Evolutionary conservation across 2,113 vertebrate species (phyloP).

Genomic region (Tenrec ecaudatus): DNA sequence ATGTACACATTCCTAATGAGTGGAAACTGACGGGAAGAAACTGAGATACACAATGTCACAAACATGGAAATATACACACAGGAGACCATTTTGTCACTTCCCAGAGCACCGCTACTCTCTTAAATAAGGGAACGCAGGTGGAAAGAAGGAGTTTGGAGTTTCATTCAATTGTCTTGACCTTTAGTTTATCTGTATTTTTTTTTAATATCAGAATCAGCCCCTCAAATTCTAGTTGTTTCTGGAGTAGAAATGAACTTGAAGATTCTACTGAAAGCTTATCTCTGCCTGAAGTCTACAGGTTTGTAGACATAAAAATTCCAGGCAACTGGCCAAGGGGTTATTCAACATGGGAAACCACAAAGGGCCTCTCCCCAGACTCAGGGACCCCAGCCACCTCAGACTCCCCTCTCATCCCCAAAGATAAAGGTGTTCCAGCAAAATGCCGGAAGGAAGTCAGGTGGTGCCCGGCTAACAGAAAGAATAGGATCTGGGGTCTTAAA

Average conservation of each 20-base stretch:
- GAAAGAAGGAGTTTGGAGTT: not conserved
- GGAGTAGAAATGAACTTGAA: not conserved
- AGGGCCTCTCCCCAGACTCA: not conserved
- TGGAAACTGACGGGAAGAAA: not conserved
- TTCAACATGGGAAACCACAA: not conserved
- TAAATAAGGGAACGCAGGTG: not conserved
- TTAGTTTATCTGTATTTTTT: not conserved
- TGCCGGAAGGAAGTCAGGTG: no score
- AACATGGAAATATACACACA: not conserved
- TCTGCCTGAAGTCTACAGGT: not conserved
- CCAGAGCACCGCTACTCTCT: not conserved
- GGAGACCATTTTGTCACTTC: not conserved
- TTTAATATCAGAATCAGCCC: not conserved
- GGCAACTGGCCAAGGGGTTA: accelerated
- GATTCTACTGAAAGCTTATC: not conserved
- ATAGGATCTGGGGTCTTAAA: no score
- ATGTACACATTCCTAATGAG: not conserved
- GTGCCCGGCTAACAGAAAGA: no score
- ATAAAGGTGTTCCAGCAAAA: no score
- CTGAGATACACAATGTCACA: accelerated
- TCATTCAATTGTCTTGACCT: not conserved
- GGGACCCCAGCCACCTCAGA: not conserved
- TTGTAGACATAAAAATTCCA: not conserved
- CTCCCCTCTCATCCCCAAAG: not conserved
- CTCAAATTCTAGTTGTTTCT: not conserved